Conservation (phyloP, 2,113 vertebrate species). For the Empidonax traillii region DNA sequence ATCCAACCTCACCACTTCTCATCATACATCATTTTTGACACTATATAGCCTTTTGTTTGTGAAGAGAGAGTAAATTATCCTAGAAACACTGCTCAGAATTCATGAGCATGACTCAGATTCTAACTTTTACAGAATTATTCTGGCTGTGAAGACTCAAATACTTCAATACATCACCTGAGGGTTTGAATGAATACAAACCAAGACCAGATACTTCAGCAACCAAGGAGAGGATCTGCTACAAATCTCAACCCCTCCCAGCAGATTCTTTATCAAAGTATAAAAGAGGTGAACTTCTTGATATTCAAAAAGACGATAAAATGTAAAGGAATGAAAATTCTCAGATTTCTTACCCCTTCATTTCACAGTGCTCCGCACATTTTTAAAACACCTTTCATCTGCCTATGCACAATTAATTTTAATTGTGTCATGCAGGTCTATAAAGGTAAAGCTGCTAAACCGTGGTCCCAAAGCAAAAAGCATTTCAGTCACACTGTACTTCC, state of each 20-base stretch:
- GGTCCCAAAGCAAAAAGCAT: not conserved
- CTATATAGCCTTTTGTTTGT: not conserved
- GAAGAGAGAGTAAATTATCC: not conserved
- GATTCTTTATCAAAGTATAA: not conserved
- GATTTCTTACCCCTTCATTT: not conserved
- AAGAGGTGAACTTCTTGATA: not conserved
- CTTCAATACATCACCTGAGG: not conserved
- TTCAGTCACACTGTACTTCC: rapidly evolving
- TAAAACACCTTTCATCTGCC: not conserved
- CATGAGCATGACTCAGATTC: not conserved
- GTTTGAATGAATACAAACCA: not conserved
- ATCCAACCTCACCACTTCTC: not conserved
- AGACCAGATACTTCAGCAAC: not conserved
- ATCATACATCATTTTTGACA: not conserved
- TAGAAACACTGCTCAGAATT: not conserved
- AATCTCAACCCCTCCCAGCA: not conserved
- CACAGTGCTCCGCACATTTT: not conserved
- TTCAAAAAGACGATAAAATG: not conserved
- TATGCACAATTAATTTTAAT: not conserved
- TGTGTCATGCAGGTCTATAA: not conserved
- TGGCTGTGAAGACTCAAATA: not conserved
- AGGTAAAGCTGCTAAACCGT: not conserved
- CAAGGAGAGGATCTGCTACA: not conserved
- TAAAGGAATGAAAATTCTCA: not conserved
- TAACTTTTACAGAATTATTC: not conserved